Conservation (phyloP, 2,888 invertebrate species). For the Caenorhabditis angaria region DNA sequence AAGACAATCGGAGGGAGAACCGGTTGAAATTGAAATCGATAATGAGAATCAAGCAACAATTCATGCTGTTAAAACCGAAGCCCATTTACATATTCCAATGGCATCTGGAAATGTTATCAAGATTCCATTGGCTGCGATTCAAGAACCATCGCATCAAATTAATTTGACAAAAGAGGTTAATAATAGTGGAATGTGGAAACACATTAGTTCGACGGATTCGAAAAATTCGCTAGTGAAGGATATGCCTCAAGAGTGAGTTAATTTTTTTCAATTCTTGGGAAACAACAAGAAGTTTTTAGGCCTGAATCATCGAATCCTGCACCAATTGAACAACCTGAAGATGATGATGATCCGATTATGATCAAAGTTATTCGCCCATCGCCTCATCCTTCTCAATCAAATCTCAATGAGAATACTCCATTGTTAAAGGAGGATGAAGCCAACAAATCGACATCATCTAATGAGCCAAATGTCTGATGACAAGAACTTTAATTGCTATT, state of each 20-base stretch:
- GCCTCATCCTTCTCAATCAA: constrained; percentile 55
- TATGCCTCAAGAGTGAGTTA: constrained; percentile 11
- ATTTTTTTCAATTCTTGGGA: constrained; percentile 4
- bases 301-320: constrained; percentile 32
- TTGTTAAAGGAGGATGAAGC: constrained; percentile 47
- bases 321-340: constrained; percentile 64
- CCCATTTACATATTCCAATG: constrained; percentile 86
- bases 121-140: constrained; percentile 80
- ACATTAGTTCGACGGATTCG: constrained; percentile 65
- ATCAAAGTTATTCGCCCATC: constrained; percentile 69
- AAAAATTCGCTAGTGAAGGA: constrained; percentile 59
- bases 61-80: constrained; percentile 73
- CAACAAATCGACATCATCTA: constrained; percentile 9
- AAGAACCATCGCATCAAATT: constrained; percentile 75
- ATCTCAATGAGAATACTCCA: constrained; percentile 54
- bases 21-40: constrained; percentile 63
- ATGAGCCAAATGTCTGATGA: background rate
- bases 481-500: too few species aligned
- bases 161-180: constrained; percentile 87
- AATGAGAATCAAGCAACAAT: constrained; percentile 70
- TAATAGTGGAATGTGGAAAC: constrained; percentile 83
- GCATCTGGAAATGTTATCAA: constrained; percentile 90
- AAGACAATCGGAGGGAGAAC: constrained; percentile 53
- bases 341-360: constrained; percentile 71
- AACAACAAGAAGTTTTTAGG: background rate